phyloP scores from a whole-genome alignment of 2,888 invertebrate species.

The Limulus polyphemus region DNA sequence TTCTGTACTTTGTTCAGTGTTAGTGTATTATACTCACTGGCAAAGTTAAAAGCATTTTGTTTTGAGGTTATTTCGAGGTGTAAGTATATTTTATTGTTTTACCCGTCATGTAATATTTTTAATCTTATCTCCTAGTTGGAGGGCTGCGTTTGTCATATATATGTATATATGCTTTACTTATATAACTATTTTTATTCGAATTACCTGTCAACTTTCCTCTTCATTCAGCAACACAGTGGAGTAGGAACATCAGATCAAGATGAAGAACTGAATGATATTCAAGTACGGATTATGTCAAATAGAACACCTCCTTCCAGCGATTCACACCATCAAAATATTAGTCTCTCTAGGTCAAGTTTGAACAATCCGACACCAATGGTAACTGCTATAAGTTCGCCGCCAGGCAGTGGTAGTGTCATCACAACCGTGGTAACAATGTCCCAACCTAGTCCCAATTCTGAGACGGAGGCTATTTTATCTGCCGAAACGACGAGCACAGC shows the following conservation, averaged over 20 bases:
- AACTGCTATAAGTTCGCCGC: slow-evolving; percentile 10
- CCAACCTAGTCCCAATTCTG: slow-evolving; percentile 3
- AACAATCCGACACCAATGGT: slow-evolving; percentile 18
- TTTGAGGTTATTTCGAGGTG: too few relatives aligned
- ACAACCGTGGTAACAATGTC: slow-evolving; percentile 14
- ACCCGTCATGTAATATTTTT: too few relatives aligned
- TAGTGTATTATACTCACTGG: too few relatives aligned
- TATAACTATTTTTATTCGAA: too few relatives aligned
- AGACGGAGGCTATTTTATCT: background rate
- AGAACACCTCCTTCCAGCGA: slow-evolving; percentile 17
- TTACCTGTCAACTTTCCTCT: too few relatives aligned
- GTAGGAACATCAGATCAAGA: slow-evolving; percentile 33
- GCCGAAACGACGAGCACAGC: slow-evolving; percentile 8
- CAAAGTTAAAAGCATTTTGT: too few relatives aligned
- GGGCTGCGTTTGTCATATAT: too few relatives aligned
- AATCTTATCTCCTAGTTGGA: too few relatives aligned
- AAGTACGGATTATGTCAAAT: slow-evolving; percentile 25
- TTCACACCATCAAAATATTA: background rate
- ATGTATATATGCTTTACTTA: too few relatives aligned
- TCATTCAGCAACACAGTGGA: slow-evolving; percentile 35
- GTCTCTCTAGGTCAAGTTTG: slow-evolving; percentile 18
- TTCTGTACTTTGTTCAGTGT: too few relatives aligned
- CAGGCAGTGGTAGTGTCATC: slow-evolving; percentile 3
- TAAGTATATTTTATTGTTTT: too few relatives aligned
- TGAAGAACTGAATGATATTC: slow-evolving; percentile 40